Conservation (phyloP, 2,113 vertebrate species). For the Hepsetus odoe region DNA sequence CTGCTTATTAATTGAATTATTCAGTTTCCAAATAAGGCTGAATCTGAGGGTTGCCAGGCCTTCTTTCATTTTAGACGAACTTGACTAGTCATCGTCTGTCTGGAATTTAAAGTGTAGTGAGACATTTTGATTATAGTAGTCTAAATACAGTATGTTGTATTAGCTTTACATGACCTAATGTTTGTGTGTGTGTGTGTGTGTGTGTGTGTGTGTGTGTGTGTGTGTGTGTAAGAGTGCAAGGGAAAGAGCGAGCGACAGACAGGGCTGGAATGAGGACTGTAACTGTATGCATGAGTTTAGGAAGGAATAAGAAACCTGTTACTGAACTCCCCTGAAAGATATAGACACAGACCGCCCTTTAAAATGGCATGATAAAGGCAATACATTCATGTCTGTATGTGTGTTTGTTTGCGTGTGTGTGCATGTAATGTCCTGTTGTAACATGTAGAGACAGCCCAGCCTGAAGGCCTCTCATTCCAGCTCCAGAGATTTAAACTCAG, state of each 20-base stretch:
- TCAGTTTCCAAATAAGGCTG: too few relatives aligned
- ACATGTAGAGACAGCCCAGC: conserved; percentile 9
- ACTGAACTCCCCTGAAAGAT: neutral
- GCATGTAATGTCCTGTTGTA: neutral
- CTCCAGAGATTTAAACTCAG: conserved; percentile 2
- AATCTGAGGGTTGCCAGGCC: too few relatives aligned
- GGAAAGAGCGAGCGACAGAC: too few relatives aligned
- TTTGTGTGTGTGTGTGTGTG: neutral
- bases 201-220: too few relatives aligned
- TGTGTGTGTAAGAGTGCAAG: too few relatives aligned
- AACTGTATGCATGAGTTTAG: neutral
- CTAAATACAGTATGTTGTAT: neutral
- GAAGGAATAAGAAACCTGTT: neutral
- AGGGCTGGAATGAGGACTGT: neutral
- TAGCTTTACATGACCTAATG: neutral
- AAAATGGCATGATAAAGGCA: neutral
- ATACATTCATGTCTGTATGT: neutral
- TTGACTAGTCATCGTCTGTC: neutral
- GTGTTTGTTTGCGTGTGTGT: conserved; percentile 28
- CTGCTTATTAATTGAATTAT: too few relatives aligned
- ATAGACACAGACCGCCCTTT: neutral
- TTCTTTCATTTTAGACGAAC: neutral
- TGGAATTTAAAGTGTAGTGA: neutral
- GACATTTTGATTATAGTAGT: neutral
- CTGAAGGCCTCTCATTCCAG: neutral